phyloP scores from a whole-genome alignment of 2,797 vertebrate species.

The Syncerus caffer region DNA sequence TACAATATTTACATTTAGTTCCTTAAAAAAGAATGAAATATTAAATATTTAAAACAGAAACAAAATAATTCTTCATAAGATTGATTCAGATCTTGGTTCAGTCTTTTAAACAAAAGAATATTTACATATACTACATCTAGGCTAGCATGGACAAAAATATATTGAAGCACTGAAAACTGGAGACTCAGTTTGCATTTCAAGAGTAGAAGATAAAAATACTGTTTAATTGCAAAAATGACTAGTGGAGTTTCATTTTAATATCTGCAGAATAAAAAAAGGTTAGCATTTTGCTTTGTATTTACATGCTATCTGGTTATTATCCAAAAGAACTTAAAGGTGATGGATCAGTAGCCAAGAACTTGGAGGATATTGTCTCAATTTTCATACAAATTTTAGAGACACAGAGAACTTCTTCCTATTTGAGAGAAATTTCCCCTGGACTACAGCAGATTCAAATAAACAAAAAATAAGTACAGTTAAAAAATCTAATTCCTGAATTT shows the following conservation, averaged over 20 bases:
- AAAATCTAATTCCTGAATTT: neutral
- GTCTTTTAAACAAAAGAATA: neutral
- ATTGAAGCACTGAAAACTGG: neutral
- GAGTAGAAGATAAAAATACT: neutral
- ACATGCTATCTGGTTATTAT: neutral
- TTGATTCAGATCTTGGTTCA: neutral
- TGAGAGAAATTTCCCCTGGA: neutral
- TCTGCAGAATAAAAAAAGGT: neutral
- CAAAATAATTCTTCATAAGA: neutral
- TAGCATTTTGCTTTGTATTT: neutral
- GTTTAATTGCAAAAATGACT: neutral
- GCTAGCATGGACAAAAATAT: neutral
- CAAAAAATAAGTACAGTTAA: neutral
- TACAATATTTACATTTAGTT: neutral
- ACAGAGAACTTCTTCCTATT: neutral
- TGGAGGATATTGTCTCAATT: neutral
- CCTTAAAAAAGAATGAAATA: neutral
- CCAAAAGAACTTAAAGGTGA: neutral
- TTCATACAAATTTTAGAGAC: neutral
- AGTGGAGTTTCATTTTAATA: neutral
- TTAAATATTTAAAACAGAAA: neutral
- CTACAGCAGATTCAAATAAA: neutral
- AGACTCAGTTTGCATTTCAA: neutral
- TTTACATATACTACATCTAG: neutral
- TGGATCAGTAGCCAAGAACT: neutral